Conservation (phyloP, 2,888 invertebrate genomes). For the Quadriops clusia region DNA sequence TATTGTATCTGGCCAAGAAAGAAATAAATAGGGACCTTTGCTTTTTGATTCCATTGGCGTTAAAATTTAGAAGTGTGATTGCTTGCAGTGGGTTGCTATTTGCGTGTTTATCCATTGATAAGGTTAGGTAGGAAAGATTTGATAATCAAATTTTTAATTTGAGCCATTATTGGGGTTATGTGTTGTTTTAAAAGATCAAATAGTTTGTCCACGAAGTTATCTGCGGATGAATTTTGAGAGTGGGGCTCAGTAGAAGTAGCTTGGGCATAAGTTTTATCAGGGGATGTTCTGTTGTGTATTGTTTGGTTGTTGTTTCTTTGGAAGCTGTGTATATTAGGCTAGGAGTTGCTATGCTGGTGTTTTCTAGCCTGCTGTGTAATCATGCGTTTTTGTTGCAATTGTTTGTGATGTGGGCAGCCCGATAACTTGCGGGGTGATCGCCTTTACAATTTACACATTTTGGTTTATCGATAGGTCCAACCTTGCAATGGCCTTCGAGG, state of each 20-base stretch:
- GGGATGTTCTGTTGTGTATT: constrained; percentile 3
- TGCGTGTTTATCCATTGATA: constrained; percentile 5
- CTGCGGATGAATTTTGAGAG: neutral
- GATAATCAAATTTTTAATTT: constrained; percentile 6
- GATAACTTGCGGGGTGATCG: constrained; percentile 7
- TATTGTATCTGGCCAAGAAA: constrained; percentile 8
- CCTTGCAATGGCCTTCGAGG: constrained; percentile 1
- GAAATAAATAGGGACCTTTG: constrained; percentile 2
- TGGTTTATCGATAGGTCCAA: constrained; percentile 3
- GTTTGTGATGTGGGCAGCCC: neutral
- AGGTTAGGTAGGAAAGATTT: constrained; percentile 6
- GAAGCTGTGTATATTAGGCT: constrained; percentile 3
- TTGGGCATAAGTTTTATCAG: constrained; percentile 4
- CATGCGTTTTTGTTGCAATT: too few relatives aligned
- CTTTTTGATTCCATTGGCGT: constrained; percentile 9
- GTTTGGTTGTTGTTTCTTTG: constrained; percentile 5
- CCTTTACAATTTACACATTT: constrained; percentile 5
- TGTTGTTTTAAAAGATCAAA: too few relatives aligned
- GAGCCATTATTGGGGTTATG: constrained; percentile 3
- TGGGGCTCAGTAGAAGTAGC: neutral
- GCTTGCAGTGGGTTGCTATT: too few relatives aligned
- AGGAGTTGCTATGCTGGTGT: constrained; percentile 1
- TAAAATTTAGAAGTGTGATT: constrained; percentile 9
- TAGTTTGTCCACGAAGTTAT: constrained; percentile 1
- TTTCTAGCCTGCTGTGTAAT: too few relatives aligned